Evolutionary conservation across 2,113 vertebrate species (phyloP).

Genomic region (Prionailurus viverrinus): DNA sequence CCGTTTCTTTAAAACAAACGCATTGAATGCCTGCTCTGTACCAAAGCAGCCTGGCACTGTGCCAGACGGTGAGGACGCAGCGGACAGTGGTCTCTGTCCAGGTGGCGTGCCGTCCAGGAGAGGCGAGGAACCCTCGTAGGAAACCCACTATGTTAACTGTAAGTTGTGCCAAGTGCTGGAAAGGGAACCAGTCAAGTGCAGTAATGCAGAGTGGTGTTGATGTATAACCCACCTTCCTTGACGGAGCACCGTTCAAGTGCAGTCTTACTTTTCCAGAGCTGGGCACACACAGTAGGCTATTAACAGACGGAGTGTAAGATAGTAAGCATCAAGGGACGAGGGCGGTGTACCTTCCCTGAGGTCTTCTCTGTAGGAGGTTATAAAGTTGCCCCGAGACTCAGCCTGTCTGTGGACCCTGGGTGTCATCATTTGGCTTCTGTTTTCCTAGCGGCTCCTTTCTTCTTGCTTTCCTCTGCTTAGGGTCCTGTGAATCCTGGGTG

Average conservation of each 20-base stretch:
- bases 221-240: no score
- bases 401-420: not conserved
- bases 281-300: not conserved
- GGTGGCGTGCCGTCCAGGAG: not conserved
- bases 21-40: not conserved
- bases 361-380: not conserved
- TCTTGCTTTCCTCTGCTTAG: not conserved
- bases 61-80: not conserved
- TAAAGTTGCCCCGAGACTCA: not conserved
- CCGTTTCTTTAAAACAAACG: not conserved
- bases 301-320: not conserved
- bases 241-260: not conserved
- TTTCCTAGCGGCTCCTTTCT: not conserved
- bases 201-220: not conserved
- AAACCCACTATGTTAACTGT: not conserved
- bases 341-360: not conserved
- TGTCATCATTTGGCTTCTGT: not conserved
- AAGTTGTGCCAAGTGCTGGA: not conserved
- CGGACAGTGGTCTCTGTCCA: not conserved
- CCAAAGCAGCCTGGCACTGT: not conserved
- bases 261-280: not conserved
- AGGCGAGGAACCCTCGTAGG: not conserved
- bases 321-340: accelerated
- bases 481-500: not conserved
- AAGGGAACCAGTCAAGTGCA: no score